Evolutionary conservation across 1,140 invertebrate genomes (phyloP).

Genomic region (Aradophagus sp.): DNA sequence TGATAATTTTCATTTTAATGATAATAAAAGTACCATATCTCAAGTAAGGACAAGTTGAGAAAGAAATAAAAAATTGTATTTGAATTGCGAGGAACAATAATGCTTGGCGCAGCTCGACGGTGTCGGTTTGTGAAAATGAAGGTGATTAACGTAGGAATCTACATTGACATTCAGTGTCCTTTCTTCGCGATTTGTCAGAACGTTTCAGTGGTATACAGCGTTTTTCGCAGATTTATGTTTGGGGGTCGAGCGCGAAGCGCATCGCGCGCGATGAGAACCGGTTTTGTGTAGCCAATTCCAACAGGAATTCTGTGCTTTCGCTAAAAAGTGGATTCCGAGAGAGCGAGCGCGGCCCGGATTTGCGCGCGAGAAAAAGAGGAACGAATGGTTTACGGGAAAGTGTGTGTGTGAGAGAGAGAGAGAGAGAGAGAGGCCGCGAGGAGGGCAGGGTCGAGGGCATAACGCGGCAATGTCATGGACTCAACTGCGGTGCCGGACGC

Average conservation of each 20-base stretch:
- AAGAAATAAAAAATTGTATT: too few species aligned
- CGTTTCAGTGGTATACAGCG: conserved; percentile 45
- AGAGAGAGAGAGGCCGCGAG: conserved; percentile 4
- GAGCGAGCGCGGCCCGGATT: conserved; percentile 25
- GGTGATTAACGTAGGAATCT: conserved; percentile 22
- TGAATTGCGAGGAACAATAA: too few species aligned
- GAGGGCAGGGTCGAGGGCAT: conserved; percentile 48
- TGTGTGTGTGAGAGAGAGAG: not conserved
- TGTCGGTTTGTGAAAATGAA: conserved; percentile 9
- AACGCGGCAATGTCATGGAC: conserved; percentile 54
- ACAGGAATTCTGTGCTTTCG: conserved; percentile 66
- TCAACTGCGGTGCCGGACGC: conserved; percentile 32
- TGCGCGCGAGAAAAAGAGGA: conserved; percentile 40
- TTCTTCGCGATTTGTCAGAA: conserved; percentile 56
- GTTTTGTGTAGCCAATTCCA: conserved; percentile 63
- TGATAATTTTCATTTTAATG: too few species aligned
- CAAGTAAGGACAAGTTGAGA: too few species aligned
- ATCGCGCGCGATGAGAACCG: conserved; percentile 59
- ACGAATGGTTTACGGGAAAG: conserved; percentile 11
- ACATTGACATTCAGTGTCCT: conserved; percentile 31
- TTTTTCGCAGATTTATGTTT: conserved; percentile 61
- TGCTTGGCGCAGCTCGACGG: not conserved
- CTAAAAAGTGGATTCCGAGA: conserved; percentile 64
- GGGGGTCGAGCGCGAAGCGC: conserved; percentile 47
- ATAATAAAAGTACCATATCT: too few species aligned